phyloP scores from a whole-genome alignment of 2,797 vertebrate genomes.

The Sternotherus odoratus region DNA sequence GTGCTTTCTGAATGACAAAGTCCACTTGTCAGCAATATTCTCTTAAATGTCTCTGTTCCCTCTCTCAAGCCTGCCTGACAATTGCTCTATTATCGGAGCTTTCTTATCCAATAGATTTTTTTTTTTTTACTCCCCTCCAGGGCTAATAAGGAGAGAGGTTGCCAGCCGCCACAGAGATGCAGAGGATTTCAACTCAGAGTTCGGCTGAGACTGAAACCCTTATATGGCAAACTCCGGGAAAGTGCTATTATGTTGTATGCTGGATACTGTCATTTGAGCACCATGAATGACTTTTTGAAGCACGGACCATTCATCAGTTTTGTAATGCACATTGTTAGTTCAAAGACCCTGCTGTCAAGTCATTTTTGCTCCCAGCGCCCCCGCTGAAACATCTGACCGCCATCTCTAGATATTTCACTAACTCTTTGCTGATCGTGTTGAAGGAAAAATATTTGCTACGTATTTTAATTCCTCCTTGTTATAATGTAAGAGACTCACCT shows the following conservation, averaged over 20 bases:
- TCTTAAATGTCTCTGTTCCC: conserved; percentile 40
- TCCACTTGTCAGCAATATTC: conserved; percentile 70
- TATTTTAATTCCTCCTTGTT: fast-evolving
- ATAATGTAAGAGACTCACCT: background rate
- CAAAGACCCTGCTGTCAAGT: conserved; percentile 39
- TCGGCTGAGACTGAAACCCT: conserved; percentile 33
- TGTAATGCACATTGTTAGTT: conserved; percentile 30
- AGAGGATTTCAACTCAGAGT: conserved; percentile 35
- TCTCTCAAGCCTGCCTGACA: conserved; percentile 55
- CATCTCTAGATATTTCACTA: background rate
- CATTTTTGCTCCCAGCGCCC: conserved; percentile 36
- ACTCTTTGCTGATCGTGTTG: fast-evolving
- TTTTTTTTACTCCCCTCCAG: background rate
- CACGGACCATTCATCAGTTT: conserved; percentile 26
- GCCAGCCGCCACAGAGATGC: conserved; percentile 17
- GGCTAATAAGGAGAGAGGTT: conserved; percentile 60
- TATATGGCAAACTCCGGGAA: background rate
- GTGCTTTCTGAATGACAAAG: conserved; percentile 62
- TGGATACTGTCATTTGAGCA: conserved; percentile 32
- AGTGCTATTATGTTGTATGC: background rate
- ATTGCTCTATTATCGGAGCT: conserved; percentile 68
- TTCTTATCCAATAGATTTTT: background rate
- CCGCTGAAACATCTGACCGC: conserved; percentile 17
- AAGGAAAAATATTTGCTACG: background rate
- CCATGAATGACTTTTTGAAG: conserved; percentile 59